Evolutionary conservation across 2,113 vertebrate genomes (phyloP).

Genomic region (Seriola dumerili): DNA sequence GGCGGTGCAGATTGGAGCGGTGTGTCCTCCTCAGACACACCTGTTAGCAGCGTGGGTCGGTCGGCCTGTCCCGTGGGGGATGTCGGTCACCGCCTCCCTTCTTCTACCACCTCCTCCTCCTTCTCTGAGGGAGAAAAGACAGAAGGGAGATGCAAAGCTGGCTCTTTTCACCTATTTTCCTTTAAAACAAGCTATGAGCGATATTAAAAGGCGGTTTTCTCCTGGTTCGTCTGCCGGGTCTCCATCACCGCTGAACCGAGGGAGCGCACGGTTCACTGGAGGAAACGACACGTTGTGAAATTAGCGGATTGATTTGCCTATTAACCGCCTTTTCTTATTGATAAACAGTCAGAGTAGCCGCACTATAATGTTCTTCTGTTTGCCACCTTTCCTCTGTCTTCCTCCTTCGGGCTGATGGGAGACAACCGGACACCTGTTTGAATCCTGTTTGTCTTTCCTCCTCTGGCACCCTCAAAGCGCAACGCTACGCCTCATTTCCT

Average conservation of each 20-base stretch:
- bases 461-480: slow-evolving; percentile 17
- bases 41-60: slow-evolving; percentile 81
- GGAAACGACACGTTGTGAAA: neutral
- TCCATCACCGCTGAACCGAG: neutral
- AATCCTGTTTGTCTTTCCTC: slow-evolving; percentile 56
- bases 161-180: neutral
- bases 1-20: slow-evolving; percentile 22
- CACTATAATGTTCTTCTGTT: neutral
- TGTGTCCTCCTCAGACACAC: slow-evolving; percentile 73
- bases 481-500: slow-evolving; percentile 12
- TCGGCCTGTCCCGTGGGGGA: slow-evolving; percentile 79
- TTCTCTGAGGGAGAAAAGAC: slow-evolving; percentile 39
- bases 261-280: neutral
- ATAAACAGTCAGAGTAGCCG: too few species aligned
- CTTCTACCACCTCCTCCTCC: slow-evolving; percentile 34
- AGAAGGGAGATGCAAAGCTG: neutral
- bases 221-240: neutral
- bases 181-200: neutral
- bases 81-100: slow-evolving; percentile 69
- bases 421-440: slow-evolving; percentile 82
- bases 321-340: too few species aligned
- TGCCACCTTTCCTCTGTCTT: neutral
- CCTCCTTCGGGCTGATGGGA: slow-evolving; percentile 51
- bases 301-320: neutral
- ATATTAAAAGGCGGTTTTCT: neutral